Conservation (phyloP, 2,113 vertebrate genomes). For the Tiliqua scincoides region DNA sequence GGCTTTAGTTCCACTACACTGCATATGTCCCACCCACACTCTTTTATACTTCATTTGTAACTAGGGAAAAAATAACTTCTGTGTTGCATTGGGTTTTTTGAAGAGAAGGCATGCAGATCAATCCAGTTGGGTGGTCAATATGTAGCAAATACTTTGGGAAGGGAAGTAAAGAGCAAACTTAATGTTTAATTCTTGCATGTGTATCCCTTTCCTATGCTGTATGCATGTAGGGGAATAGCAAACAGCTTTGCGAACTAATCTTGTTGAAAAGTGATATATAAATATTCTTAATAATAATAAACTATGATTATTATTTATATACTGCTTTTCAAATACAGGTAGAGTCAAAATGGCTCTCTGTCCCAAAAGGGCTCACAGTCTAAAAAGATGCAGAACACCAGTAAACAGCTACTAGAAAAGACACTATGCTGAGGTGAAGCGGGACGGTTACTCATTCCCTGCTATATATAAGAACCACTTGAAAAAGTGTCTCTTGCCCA, state of each 20-base stretch:
- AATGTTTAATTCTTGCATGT: not conserved
- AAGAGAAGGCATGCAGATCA: slow-evolving; percentile 51
- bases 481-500: no score
- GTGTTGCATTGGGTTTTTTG: slow-evolving; percentile 53
- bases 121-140: slow-evolving; percentile 51
- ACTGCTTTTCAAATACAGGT: no score
- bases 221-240: not conserved
- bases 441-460: no score
- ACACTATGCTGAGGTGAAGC: no score
- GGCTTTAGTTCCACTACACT: slow-evolving; percentile 65
- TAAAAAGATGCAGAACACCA: no score
- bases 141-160: not conserved
- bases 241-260: not conserved
- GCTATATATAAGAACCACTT: no score
- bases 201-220: not conserved
- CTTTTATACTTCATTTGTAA: slow-evolving; percentile 56
- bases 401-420: no score
- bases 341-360: no score
- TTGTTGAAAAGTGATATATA: no score
- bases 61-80: slow-evolving; percentile 56
- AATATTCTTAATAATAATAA: no score
- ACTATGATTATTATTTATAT: no score
- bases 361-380: no score
- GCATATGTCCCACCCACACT: slow-evolving; percentile 56
- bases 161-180: not conserved